Conservation (phyloP, 2,797 vertebrate species). For the Schizothorax lantsangensis region DNA sequence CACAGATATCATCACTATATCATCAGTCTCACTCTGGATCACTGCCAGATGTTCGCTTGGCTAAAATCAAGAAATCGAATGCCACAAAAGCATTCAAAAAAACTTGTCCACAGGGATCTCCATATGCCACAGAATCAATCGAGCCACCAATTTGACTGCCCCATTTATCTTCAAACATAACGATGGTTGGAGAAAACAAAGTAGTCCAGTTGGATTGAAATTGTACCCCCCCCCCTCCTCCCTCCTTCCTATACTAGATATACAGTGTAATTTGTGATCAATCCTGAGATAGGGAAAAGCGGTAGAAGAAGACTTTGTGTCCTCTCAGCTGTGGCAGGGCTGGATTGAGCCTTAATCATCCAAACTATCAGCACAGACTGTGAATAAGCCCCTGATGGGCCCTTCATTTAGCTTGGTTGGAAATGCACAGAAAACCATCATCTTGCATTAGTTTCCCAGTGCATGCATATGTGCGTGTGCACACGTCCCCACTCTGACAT, state of each 20-base stretch:
- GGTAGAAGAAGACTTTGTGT: conserved; percentile 21
- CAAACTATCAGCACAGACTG: conserved; percentile 54
- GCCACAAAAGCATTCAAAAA: conserved; percentile 2
- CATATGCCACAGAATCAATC: conserved; percentile 15
- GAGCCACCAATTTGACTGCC: conserved; percentile 9
- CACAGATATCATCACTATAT: conserved; percentile 23
- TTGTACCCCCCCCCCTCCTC: not conserved
- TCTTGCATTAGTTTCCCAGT: conserved; percentile 45
- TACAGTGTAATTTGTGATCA: conserved; percentile 49
- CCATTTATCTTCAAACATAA: conserved; percentile 23
- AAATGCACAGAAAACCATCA: conserved; percentile 57
- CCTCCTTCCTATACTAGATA: conserved; percentile 39
- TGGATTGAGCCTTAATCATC: conserved; percentile 61
- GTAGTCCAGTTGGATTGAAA: conserved; percentile 37
- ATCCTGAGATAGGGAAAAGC: conserved; percentile 1
- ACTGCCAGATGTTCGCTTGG: conserved; percentile 41
- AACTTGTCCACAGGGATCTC: conserved; percentile 30
- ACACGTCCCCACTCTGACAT: conserved; percentile 27
- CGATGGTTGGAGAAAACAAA: conserved; percentile 21
- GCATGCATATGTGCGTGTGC: conserved; percentile 20
- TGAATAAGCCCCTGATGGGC: conserved; percentile 55
- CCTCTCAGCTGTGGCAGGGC: conserved; percentile 45
- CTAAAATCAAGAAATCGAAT: conserved; percentile 34
- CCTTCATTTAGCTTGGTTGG: conserved; percentile 54
- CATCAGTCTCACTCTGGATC: conserved; percentile 38